These are phyloP conservation scores for Acipenser transmontanus DNA, from an alignment of 2,797 vertebrate species.

Conservation along the genomic window DNA sequence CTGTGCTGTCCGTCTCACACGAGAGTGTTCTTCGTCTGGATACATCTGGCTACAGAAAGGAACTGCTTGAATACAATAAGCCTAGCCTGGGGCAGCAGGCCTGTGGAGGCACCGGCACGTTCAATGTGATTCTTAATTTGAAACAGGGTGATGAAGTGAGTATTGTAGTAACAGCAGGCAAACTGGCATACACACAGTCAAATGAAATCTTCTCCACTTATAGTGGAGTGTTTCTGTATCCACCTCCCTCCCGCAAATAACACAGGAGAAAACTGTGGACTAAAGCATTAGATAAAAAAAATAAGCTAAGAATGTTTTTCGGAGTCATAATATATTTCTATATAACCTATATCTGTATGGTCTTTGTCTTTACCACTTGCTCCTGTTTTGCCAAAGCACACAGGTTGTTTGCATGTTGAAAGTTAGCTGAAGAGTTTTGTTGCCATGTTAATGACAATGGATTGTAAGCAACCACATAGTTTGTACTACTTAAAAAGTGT, in stretches of 20 bases:
- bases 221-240: conserved; percentile 81
- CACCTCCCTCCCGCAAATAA: conserved; percentile 65
- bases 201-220: conserved; percentile 83
- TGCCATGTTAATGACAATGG: conserved; percentile 8
- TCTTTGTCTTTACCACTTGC: conserved; percentile 27
- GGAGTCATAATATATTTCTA: conserved; percentile 64
- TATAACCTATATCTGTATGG: conserved; percentile 42
- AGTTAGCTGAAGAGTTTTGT: conserved; percentile 4
- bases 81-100: conserved; percentile 44
- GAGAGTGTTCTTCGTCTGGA: conserved; percentile 80
- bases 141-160: conserved; percentile 74
- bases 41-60: conserved; percentile 67
- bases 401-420: conserved; percentile 14
- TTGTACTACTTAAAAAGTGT: conserved; percentile 4
- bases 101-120: conserved; percentile 71
- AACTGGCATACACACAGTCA: conserved; percentile 72
- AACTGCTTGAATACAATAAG: conserved; percentile 47
- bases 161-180: conserved; percentile 74
- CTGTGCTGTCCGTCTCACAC: conserved; percentile 78
- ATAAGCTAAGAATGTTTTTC: conserved; percentile 36
- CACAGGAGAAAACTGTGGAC: conserved; percentile 35
- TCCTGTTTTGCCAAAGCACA: conserved; percentile 12
- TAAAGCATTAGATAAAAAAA: conserved; percentile 24
- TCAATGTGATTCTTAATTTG: conserved; percentile 78
- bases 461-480: conserved; percentile 8